phyloP scores from a whole-genome alignment of 2,113 vertebrate genomes.

The Ctenodactylus gundi region DNA sequence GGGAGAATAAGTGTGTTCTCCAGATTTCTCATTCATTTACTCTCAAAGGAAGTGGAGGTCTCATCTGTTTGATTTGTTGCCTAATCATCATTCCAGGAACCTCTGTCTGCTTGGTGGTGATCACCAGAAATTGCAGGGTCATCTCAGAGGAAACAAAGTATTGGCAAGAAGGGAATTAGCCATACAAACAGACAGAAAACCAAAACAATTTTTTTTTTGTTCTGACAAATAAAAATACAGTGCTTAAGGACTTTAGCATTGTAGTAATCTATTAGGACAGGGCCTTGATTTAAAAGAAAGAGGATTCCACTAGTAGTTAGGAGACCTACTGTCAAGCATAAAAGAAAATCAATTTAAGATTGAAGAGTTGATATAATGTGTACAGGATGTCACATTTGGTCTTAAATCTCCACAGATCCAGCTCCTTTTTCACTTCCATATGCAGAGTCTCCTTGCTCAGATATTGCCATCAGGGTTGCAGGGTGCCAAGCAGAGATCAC shows the following conservation, averaged over 20 bases:
- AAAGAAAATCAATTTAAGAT: constrained; percentile 9
- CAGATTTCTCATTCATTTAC: background rate
- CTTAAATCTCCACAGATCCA: background rate
- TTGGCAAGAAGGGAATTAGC: background rate
- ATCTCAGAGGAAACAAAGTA: background rate
- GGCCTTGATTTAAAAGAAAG: background rate
- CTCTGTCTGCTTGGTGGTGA: background rate
- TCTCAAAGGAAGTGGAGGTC: background rate
- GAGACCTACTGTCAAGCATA: background rate
- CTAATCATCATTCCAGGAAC: background rate
- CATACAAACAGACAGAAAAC: background rate
- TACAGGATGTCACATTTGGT: background rate
- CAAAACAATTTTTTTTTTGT: background rate
- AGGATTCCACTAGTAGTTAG: background rate
- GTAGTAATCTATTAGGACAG: background rate
- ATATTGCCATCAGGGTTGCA: too few relatives aligned
- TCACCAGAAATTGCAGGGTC: background rate
- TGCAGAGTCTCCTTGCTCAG: background rate
- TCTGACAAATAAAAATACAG: background rate
- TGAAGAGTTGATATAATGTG: background rate
- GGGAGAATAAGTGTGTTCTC: background rate
- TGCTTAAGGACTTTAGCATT: background rate
- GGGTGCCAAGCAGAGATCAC: accelerated
- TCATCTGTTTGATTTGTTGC: constrained; percentile 33
- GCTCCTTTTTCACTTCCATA: background rate